Evolutionary conservation across 2,888 invertebrate genomes (phyloP).

Genomic region (Aproaerema taeniolella): DNA sequence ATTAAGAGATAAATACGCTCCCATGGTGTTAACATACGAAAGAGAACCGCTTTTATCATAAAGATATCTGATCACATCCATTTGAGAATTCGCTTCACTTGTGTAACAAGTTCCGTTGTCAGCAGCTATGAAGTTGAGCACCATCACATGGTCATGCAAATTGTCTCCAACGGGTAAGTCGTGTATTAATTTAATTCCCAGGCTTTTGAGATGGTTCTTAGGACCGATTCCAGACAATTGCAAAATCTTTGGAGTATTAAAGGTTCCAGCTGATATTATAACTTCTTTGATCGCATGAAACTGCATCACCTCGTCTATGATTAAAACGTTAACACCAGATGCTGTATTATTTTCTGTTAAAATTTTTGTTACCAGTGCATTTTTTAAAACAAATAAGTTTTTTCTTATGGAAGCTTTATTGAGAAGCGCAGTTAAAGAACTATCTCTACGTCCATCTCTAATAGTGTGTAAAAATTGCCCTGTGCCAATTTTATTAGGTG

Average conservation of each 20-base stretch:
- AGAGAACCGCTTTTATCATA: constrained; percentile 42
- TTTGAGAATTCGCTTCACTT: constrained; percentile 23
- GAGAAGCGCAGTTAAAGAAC: constrained; percentile 41
- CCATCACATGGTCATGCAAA: constrained; percentile 56
- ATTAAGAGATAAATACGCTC: constrained; percentile 37
- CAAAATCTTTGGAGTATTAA: constrained; percentile 54
- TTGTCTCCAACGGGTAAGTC: constrained; percentile 57
- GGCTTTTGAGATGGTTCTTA: constrained; percentile 32
- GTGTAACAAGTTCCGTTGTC: constrained; percentile 45
- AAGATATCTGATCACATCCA: constrained; percentile 47
- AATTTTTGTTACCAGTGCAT: constrained; percentile 43
- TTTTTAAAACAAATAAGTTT: constrained; percentile 44
- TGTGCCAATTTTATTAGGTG: constrained; percentile 45
- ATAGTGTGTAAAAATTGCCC: constrained; percentile 59
- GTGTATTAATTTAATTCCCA: constrained; percentile 35
- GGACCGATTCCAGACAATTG: constrained; percentile 58
- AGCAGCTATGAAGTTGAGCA: constrained; percentile 39
- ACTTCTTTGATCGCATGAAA: constrained; percentile 47
- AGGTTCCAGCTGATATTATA: constrained; percentile 52
- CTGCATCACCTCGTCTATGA: constrained; percentile 26
- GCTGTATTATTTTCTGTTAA: constrained; percentile 38
- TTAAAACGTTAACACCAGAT: constrained; percentile 36
- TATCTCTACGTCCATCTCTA: constrained; percentile 42
- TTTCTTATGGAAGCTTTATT: constrained; percentile 30
- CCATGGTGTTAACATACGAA: constrained; percentile 42